Evolutionary conservation across 2,888 invertebrate species (phyloP).

Genomic region (Uropetala carovei): DNA sequence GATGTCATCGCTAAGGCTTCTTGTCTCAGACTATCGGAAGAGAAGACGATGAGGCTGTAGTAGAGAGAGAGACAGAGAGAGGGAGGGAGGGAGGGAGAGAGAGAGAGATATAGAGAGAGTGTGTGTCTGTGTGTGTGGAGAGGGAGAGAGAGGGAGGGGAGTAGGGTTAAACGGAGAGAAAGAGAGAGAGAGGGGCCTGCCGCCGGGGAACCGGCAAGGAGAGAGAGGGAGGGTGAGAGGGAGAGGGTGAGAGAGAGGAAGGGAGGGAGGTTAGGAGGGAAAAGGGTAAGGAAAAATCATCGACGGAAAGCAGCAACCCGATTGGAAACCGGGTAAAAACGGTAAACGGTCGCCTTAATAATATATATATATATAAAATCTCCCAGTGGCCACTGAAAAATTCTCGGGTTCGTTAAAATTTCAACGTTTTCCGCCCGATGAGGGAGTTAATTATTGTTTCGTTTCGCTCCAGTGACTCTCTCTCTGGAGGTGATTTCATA

Average conservation of each 20-base stretch:
- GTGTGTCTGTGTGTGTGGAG: not conserved
- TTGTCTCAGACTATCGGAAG: conserved; percentile 62
- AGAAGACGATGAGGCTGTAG: conserved; percentile 52
- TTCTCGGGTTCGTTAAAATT: no score
- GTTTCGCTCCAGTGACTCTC: no score
- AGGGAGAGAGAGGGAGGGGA: not conserved
- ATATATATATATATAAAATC: no score
- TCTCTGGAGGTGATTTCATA: no score
- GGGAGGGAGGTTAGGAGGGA: not conserved
- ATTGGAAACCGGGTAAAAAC: conserved; percentile 10
- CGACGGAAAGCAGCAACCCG: not conserved
- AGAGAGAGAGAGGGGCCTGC: not conserved
- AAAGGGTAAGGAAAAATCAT: conserved; percentile 39
- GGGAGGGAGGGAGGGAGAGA: conserved; percentile 1
- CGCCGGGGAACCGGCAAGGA: not conserved
- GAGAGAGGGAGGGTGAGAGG: not conserved
- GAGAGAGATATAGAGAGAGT: no score
- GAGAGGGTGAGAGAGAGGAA: no score
- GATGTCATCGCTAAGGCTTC: conserved; percentile 62
- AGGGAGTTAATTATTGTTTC: no score
- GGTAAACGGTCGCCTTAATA: no score
- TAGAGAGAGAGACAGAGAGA: not conserved
- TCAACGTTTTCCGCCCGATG: no score
- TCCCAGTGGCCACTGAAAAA: no score
- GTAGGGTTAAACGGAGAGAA: not conserved